Conservation (phyloP, 2,797 vertebrate species). For the Sebastes oblongus region DNA sequence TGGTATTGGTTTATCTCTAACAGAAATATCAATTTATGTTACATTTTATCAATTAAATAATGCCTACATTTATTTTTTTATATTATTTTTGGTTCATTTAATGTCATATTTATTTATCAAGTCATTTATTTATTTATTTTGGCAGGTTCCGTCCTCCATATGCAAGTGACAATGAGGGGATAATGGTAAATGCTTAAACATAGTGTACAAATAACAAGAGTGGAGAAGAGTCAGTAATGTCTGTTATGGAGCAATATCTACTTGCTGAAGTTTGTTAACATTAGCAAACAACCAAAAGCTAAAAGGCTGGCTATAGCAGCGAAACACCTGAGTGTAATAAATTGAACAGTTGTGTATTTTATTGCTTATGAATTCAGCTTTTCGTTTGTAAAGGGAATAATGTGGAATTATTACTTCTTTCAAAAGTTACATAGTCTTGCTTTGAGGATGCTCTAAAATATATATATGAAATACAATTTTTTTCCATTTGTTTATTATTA, state of each 20-base stretch:
- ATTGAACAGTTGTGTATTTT: background rate
- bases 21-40: too few relatives aligned
- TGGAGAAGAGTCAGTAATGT: background rate
- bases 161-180: too few relatives aligned
- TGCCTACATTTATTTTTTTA: too few relatives aligned
- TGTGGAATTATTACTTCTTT: background rate
- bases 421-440: background rate
- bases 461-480: background rate
- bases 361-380: background rate
- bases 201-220: background rate
- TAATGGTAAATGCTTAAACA: background rate
- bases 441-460: background rate
- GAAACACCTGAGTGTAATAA: background rate
- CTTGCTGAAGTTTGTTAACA: background rate
- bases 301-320: background rate
- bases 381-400: background rate
- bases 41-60: too few relatives aligned
- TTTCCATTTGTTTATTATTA: background rate
- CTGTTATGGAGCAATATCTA: background rate
- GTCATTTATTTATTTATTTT: background rate
- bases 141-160: background rate
- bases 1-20: too few relatives aligned
- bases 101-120: too few relatives aligned
- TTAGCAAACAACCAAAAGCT: background rate
- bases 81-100: too few relatives aligned